These are phyloP conservation scores for Elysia chlorotica DNA, from an alignment of 1,140 invertebrate species.

Conservation along the genomic window DNA sequence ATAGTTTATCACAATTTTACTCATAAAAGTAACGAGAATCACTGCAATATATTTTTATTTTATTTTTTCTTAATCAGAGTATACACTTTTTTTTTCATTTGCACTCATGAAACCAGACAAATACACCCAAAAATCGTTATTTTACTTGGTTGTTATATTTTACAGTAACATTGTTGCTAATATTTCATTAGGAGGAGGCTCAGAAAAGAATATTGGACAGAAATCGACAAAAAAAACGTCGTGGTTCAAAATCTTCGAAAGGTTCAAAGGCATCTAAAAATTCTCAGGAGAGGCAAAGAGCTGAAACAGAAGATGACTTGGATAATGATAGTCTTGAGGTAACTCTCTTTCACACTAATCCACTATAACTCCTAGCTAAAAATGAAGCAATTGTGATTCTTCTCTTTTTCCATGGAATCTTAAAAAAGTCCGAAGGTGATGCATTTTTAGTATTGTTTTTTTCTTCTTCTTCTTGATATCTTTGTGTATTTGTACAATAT, in stretches of 20 bases:
- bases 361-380: background rate
- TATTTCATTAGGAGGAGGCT: slow-evolving; percentile 25
- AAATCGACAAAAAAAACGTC: slow-evolving; percentile 14
- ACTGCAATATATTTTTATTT: background rate
- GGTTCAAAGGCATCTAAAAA: slow-evolving; percentile 23
- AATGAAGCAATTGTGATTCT: no score
- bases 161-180: no score
- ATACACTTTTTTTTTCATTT: background rate
- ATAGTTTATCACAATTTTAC: background rate
- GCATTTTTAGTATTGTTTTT: no score
- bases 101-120: no score
- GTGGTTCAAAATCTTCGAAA: slow-evolving; percentile 48
- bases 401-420: no score
- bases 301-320: slow-evolving; percentile 3
- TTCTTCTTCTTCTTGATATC: no score
- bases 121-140: no score
- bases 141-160: no score
- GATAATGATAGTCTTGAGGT: slow-evolving; percentile 13
- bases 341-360: background rate
- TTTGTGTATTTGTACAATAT: no score
- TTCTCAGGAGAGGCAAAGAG: slow-evolving; percentile 6
- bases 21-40: background rate
- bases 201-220: slow-evolving; percentile 18
- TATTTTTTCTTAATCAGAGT: background rate
- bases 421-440: no score